A percentile compares a stretch with the other conserved stretches of the same genome.
phyloP scores from a whole-genome alignment of 2,113 vertebrate genomes.

The Poeciliopsis turrubarensis region DNA sequence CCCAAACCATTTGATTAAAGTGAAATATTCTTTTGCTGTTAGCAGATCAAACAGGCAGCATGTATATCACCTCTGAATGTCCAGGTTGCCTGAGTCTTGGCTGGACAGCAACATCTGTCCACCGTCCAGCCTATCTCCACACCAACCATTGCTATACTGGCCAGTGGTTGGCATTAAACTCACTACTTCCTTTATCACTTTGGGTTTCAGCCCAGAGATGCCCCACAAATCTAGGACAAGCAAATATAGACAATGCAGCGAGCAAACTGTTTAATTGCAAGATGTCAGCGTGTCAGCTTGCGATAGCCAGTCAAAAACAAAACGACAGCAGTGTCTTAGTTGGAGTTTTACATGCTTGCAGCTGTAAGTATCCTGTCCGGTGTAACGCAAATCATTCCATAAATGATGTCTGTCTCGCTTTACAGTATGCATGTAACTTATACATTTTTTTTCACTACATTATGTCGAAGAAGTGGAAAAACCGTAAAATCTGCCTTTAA shows the following conservation, averaged over 20 bases:
- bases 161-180: too few species aligned
- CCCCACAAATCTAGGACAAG: background rate
- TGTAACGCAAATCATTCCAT: background rate
- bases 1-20: background rate
- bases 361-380: background rate
- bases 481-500: conserved; percentile 8
- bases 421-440: conserved; percentile 28
- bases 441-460: conserved; percentile 2
- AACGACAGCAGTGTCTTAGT: background rate
- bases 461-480: conserved; percentile 16
- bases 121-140: too few species aligned
- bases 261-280: background rate
- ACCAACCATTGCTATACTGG: too few species aligned
- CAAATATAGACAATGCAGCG: background rate
- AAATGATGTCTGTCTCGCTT: conserved; percentile 68
- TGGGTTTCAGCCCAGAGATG: background rate
- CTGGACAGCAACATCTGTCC: too few species aligned
- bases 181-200: background rate
- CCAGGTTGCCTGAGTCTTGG: background rate
- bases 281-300: background rate
- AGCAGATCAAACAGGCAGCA: background rate
- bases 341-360: background rate
- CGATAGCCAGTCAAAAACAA: background rate
- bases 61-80: too few species aligned
- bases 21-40: background rate